phyloP scores from a whole-genome alignment of 2,113 vertebrate species.

The Symphodus melops region DNA sequence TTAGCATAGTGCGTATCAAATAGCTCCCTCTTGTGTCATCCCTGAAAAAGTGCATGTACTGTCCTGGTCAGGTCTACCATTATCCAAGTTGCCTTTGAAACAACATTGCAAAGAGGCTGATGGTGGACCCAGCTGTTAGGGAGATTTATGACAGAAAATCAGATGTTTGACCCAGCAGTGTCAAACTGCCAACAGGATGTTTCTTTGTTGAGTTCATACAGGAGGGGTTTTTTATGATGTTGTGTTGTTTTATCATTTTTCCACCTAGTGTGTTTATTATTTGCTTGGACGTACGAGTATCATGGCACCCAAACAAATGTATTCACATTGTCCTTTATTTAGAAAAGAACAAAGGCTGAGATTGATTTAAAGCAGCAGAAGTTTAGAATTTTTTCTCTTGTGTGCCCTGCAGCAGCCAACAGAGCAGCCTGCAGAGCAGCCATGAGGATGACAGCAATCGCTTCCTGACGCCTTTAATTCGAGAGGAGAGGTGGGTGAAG shows the following conservation, averaged over 20 bases:
- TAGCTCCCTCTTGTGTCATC: slow-evolving; percentile 72
- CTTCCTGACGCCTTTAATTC: slow-evolving; percentile 88
- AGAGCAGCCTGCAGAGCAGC: slow-evolving; percentile 89
- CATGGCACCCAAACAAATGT: too few relatives aligned
- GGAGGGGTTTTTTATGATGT: not conserved
- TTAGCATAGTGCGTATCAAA: slow-evolving; percentile 7
- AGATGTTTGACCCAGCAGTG: too few relatives aligned
- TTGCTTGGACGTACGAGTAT: not conserved
- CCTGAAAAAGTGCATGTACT: slow-evolving; percentile 31
- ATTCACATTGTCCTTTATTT: not conserved
- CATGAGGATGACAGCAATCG: slow-evolving; percentile 89
- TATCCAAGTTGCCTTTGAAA: not conserved
- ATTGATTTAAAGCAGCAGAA: not conserved
- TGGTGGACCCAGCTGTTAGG: too few relatives aligned
- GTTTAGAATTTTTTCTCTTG: slow-evolving; percentile 1
- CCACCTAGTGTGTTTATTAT: not conserved
- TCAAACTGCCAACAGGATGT: too few relatives aligned
- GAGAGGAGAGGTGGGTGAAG: slow-evolving; percentile 83
- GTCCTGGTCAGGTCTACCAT: not conserved
- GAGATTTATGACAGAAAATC: too few relatives aligned
- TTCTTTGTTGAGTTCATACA: too few relatives aligned
- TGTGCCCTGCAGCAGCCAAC: slow-evolving; percentile 66
- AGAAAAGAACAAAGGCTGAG: not conserved
- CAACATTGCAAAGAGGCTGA: not conserved
- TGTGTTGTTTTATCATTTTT: not conserved